Base-by-base conservation (phyloP, 2,888 invertebrate species). In the Ptychoptera contaminata region DNA sequence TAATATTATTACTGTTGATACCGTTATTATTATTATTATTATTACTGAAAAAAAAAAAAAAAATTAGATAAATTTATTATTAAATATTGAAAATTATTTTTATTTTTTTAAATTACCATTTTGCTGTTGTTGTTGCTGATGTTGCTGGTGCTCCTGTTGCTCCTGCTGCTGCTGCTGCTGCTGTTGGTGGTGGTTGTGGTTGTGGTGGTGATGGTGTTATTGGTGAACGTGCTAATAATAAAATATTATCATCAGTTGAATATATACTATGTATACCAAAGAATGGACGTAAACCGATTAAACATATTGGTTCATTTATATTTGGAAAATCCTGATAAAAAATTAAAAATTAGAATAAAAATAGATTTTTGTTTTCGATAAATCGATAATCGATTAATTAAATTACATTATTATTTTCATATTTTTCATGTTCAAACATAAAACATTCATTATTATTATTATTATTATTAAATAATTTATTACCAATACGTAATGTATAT, bases 271-370 rank as follows among this genome's bases (percentile, higher is more conserved):
- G 70, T 9, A 79, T 73, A 2, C 77, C 76, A 44, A 80, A 61
- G 57, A 82, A 82, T 1, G 79, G 78, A 46, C 78, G 67, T 36
- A 79, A 61, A 2, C 80, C 80, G 48, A 81, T 74, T 31, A 81
- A 60, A 54, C 79, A 79, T 29, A 79, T 71, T 1, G 78, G 72
- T 51, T 79, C 74, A 34, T 69, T 67, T 4, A 71, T 60, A 4
- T 71, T 63, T 1, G 77, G 77, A 50, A 72, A 71, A 2, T 69
- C 68, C 73, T 74, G 36, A 7, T 49, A 40, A 45, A 43, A 43
- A 49, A 45, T 31, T 47, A 48, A 44, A 31, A 16, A 37, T 12
- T 15, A 15, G 34, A 10, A 14, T 43, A 44, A 16, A 40, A 30
- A 41, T 31, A 44, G 15, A 37, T 5, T 44, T 32, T 11, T 36